Evolutionary conservation across 2,888 invertebrate species (phyloP), one percentile per base, ranked within the genome.

Genomic region (Ametastegia equiseti): DNA sequence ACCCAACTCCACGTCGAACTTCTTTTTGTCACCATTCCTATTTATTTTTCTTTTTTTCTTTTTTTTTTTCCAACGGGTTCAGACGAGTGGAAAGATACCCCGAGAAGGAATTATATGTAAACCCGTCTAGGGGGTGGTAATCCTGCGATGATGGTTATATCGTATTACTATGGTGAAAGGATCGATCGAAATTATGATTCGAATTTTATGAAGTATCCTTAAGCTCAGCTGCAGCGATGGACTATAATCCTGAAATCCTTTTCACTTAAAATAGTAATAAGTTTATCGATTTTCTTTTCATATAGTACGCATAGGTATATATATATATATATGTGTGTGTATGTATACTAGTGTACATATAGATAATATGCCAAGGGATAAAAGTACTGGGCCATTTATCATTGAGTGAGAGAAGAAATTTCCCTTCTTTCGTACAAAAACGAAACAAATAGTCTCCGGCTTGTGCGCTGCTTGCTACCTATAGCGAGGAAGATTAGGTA

Each of bases 361-460:
- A 54, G 23, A 54, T 15, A 5, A 23, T 5, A 7, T 33, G 39
- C 15, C 67, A 11, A 67, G 19, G 39, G 23, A 67, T 67, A 47
- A 71, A 71, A 30, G 2, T n/a, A 23, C 11, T 36, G 30, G 33
- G 15, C 57, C n/a, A 77, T 77, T 60, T 60, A 30, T 77, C 77
- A 77, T 77, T 42, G 77, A n/a, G n/a, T 2, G 57, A n/a, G 60
- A 77, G 60, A 60, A 60, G n/a, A 77, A 77, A 60, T 77, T 60
- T 77, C 23, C 42, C 60, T 60, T 23, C 77, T 23, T 57, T 57
- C 5, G 60, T 23, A 60, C 60, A 77, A 77, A 77, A 77, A 77
- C 23, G 19, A 77, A 60, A 77, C 39, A 77, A 77, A 77, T 77
- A 77, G 77, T 42, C 50, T 39, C 57, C 36, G 15, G 42, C n/a